These are phyloP conservation scores for Autographa gamma DNA, from an alignment of 2,888 invertebrate genomes.

Conservation along the genomic window DNA sequence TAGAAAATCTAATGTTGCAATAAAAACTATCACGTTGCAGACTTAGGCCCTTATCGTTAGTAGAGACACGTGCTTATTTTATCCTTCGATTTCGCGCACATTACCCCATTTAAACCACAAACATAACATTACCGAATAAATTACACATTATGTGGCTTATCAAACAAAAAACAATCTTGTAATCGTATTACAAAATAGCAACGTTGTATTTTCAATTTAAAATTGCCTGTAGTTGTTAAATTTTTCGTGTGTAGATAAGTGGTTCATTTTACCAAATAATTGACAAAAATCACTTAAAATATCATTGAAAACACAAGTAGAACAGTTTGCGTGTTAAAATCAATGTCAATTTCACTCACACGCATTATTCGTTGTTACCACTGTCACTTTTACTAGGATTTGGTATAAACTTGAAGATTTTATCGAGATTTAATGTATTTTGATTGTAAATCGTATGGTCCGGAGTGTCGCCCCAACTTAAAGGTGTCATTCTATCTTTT, in stretches of 20 bases:
- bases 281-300: neutral
- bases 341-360: conserved; percentile 46
- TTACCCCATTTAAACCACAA: neutral
- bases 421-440: conserved; percentile 83
- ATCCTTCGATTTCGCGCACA: neutral
- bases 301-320: conserved; percentile 16
- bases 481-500: conserved; percentile 68
- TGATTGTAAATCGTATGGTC: conserved; percentile 85
- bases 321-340: conserved; percentile 38
- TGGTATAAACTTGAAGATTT: conserved; percentile 79
- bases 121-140: neutral
- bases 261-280: neutral
- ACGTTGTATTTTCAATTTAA: neutral
- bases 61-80: too few relatives aligned
- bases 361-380: conserved; percentile 42
- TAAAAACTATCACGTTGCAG: too few relatives aligned
- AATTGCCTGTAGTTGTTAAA: too few relatives aligned
- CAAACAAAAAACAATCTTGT: conserved; percentile 13
- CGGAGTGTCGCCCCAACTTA: conserved; percentile 83
- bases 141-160: neutral
- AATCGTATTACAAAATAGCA: conserved; percentile 8
- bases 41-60: too few relatives aligned
- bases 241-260: too few relatives aligned
- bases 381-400: conserved; percentile 53
- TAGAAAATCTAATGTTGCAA: too few relatives aligned